These are phyloP conservation scores for Pithys albifrons DNA, from an alignment of 2,113 vertebrate species.

Conservation along the genomic window DNA sequence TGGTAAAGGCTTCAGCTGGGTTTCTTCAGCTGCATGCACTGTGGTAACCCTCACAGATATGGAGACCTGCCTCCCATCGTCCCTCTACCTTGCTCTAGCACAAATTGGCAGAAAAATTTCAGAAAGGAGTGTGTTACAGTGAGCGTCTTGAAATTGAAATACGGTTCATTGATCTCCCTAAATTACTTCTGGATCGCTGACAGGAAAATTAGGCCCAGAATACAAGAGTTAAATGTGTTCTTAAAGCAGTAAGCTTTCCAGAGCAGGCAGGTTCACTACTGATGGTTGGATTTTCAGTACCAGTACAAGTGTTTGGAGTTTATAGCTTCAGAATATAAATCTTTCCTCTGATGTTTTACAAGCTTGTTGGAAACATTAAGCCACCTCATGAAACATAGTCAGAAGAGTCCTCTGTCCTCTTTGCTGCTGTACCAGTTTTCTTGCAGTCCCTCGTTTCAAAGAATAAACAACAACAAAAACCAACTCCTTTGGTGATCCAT, in stretches of 20 bases:
- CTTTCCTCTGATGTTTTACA: neutral
- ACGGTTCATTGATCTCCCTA: neutral
- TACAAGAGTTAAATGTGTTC: neutral
- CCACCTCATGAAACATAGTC: neutral
- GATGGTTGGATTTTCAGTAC: neutral
- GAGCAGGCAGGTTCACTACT: neutral
- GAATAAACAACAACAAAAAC: neutral
- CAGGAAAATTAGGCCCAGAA: neutral
- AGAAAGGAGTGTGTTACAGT: neutral
- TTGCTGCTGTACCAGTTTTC: neutral
- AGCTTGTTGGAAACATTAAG: neutral
- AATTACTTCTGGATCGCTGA: neutral
- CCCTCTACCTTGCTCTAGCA: neutral
- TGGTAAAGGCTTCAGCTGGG: neutral
- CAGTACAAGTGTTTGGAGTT: neutral
- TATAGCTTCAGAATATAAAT: neutral
- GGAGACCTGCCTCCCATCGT: neutral
- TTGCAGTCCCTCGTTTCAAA: neutral
- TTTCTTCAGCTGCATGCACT: fast-evolving
- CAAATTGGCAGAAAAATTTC: neutral
- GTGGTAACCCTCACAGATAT: fast-evolving
- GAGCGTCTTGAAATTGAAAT: neutral
- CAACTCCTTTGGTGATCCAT: neutral
- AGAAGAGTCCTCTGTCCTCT: neutral
- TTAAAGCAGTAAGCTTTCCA: neutral